Evolutionary conservation across 2,888 invertebrate species (phyloP).

Genomic region (Pteria penguin): DNA sequence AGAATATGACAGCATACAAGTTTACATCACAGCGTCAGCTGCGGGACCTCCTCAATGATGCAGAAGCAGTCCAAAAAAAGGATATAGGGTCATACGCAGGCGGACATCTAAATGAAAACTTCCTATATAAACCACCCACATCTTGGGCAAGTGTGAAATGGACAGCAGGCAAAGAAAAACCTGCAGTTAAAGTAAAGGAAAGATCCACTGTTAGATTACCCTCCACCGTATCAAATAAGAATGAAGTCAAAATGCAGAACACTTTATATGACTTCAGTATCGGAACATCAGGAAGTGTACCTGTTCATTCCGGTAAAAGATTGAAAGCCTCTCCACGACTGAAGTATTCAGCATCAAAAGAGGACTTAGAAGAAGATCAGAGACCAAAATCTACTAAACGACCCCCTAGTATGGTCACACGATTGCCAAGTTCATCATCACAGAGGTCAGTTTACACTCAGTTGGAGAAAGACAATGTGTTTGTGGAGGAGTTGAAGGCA

Average conservation of each 20-base stretch:
- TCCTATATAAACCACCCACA: constrained; percentile 55
- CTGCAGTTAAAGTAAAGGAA: constrained; percentile 3
- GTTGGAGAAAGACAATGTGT: constrained; percentile 67
- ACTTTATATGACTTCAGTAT: constrained; percentile 73
- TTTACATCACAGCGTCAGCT: constrained; percentile 70
- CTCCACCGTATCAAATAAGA: constrained; percentile 8
- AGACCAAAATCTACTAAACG: constrained; percentile 37
- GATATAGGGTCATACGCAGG: constrained; percentile 73
- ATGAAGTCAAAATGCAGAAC: constrained; percentile 63
- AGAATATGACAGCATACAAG: constrained; percentile 67
- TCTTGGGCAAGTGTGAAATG: constrained; percentile 41
- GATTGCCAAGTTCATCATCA: constrained; percentile 19
- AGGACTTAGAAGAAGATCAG: not conserved
- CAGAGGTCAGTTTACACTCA: constrained; percentile 64
- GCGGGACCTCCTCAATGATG: constrained; percentile 68
- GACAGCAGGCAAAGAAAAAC: constrained; percentile 35
- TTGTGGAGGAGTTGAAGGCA: constrained; percentile 70
- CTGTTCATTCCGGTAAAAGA: constrained; percentile 41
- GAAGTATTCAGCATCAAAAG: not conserved
- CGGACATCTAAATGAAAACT: constrained; percentile 76
- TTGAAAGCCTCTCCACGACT: constrained; percentile 1
- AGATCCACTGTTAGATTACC: not conserved
- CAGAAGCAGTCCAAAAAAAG: constrained; percentile 69
- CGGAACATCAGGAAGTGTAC: constrained; percentile 72
- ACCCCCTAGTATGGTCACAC: constrained; percentile 37